Evolutionary conservation across 2,888 invertebrate species (phyloP).

Genomic region (Pheosia tremula): DNA sequence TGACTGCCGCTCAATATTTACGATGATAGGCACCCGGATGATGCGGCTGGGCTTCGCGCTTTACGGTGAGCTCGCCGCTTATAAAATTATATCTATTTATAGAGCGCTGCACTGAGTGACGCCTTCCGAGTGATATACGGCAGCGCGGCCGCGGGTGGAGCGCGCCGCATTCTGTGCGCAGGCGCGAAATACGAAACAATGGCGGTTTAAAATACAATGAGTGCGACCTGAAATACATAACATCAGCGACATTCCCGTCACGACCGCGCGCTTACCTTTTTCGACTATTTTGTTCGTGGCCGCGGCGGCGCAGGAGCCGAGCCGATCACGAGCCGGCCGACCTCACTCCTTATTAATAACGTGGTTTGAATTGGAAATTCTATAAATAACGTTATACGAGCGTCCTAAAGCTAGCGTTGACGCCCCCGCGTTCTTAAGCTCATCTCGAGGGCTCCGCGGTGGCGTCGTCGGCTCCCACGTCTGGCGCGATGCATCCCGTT

Average conservation of each 20-base stretch:
- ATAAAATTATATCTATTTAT: constrained; percentile 44
- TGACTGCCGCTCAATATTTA: background rate
- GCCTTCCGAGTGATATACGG: constrained; percentile 38
- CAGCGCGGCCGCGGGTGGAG: constrained; percentile 28
- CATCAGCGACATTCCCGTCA: constrained; percentile 79
- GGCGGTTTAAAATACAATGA: constrained; percentile 82
- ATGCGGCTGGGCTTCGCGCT: background rate
- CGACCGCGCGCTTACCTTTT: constrained; percentile 77
- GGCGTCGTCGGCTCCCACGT: constrained; percentile 19
- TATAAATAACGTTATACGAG: constrained; percentile 37
- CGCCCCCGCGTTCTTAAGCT: constrained; percentile 32
- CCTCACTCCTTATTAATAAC: constrained; percentile 76
- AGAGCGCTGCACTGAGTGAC: constrained; percentile 51
- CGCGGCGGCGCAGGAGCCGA: constrained; percentile 48
- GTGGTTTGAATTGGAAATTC: constrained; percentile 73
- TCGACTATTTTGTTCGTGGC: constrained; percentile 73
- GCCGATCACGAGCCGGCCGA: constrained; percentile 59
- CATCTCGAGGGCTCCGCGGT: background rate
- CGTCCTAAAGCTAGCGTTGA: constrained; percentile 24
- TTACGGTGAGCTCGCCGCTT: constrained; percentile 5
- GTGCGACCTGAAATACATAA: constrained; percentile 74
- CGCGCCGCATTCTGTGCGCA: constrained; percentile 53
- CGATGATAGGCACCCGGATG: background rate
- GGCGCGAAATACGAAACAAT: constrained; percentile 81
- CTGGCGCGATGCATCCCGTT: constrained; percentile 16